Evolutionary conservation across 2,797 vertebrate species (phyloP).

Genomic region (Poecilia picta): DNA sequence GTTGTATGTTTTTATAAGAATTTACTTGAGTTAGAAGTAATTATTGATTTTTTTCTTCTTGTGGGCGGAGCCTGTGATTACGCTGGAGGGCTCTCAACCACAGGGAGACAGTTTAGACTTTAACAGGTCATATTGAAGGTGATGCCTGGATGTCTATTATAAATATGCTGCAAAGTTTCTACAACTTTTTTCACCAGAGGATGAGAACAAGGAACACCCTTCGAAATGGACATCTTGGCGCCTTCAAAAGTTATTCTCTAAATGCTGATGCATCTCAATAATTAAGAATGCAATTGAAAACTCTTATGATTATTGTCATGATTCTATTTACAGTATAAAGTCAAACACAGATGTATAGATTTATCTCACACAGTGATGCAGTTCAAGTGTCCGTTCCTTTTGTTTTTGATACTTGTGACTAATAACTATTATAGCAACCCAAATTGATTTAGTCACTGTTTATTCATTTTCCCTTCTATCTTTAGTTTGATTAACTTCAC

Average conservation of each 20-base stretch:
- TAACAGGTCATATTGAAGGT: too few relatives aligned
- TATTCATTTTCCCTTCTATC: not conserved
- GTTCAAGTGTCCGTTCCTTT: not conserved
- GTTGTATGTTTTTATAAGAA: too few relatives aligned
- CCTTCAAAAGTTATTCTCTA: not conserved
- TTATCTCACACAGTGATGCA: not conserved
- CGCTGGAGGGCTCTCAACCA: too few relatives aligned
- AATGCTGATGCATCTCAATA: not conserved
- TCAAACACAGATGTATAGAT: not conserved
- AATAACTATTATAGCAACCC: not conserved
- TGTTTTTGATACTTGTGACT: not conserved
- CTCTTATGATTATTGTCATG: not conserved
- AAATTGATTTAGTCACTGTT: constrained; percentile 7
- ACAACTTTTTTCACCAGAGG: too few relatives aligned
- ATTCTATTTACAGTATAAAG: not conserved
- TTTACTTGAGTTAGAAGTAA: too few relatives aligned
- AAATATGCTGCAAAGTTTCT: too few relatives aligned
- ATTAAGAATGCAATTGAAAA: not conserved
- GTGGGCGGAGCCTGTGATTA: too few relatives aligned
- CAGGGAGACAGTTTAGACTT: too few relatives aligned
- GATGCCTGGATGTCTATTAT: too few relatives aligned
- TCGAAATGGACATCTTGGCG: too few relatives aligned
- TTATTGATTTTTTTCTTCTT: too few relatives aligned
- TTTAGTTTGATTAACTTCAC: not conserved
- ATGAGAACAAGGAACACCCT: too few relatives aligned